Conservation (phyloP, 2,113 vertebrate genomes). For the Turnix velox region DNA sequence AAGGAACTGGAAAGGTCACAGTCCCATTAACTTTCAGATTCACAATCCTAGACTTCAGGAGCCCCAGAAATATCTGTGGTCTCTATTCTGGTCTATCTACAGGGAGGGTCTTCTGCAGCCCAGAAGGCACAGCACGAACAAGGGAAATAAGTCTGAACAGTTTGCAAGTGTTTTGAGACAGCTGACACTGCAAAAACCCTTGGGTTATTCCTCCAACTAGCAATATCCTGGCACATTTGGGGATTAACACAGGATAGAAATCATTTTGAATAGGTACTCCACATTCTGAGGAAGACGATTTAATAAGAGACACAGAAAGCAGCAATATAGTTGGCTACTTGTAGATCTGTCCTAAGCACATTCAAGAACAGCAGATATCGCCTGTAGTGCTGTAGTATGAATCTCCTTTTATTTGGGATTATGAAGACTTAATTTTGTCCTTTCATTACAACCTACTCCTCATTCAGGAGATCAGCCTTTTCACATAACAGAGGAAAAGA, state of each 20-base stretch:
- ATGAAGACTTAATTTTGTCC: neutral
- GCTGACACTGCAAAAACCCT: neutral
- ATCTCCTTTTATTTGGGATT: neutral
- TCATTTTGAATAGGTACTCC: neutral
- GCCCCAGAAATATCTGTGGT: neutral
- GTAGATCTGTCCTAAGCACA: fast-evolving
- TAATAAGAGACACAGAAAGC: neutral
- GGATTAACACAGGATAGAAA: neutral
- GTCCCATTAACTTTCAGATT: neutral
- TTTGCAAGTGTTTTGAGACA: neutral
- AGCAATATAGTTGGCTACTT: fast-evolving
- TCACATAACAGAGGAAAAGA: neutral
- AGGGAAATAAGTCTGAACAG: fast-evolving
- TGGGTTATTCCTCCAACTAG: neutral
- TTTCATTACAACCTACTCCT: neutral
- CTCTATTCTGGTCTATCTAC: neutral
- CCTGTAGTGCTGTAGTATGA: neutral
- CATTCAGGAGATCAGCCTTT: neutral
- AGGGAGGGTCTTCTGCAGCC: neutral
- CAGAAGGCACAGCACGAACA: neutral
- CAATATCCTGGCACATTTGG: neutral
- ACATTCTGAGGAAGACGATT: neutral
- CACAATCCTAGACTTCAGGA: neutral
- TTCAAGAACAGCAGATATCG: neutral
- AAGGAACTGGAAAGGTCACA: neutral